Evolutionary conservation across 2,113 vertebrate genomes (phyloP).

Genomic region (Toxotes jaculatrix): DNA sequence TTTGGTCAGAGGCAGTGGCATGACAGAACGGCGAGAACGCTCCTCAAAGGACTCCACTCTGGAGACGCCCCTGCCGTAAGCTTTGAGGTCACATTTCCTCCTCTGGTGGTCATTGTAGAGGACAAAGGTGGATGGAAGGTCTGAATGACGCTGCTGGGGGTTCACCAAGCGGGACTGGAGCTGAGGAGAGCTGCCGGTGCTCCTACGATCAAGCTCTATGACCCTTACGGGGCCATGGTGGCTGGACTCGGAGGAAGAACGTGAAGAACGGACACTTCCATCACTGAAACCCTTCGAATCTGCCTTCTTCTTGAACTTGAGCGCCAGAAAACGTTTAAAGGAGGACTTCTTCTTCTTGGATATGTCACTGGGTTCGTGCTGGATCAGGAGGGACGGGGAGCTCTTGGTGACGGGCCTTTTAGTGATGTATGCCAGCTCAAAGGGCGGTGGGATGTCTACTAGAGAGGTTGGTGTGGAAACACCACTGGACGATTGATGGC

Average conservation of each 20-base stretch:
- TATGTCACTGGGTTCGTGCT: constrained; percentile 89
- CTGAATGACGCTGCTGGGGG: constrained; percentile 81
- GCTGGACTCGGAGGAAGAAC: constrained; percentile 95
- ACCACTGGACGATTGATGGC: constrained; percentile 86
- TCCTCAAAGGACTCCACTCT: constrained; percentile 98
- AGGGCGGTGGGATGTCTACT: constrained; percentile 96
- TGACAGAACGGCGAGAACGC: constrained; percentile 89
- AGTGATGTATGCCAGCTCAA: constrained; percentile 95
- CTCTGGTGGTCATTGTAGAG: constrained; percentile 89
- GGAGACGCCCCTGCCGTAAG: constrained; percentile 89
- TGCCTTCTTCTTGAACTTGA: constrained; percentile 93
- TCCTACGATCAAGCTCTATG: constrained; percentile 91
- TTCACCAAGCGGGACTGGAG: constrained; percentile 86
- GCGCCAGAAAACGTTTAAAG: constrained; percentile 93
- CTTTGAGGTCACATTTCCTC: constrained; percentile 87
- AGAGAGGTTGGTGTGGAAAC: constrained; percentile 90
- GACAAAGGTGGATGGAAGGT: constrained; percentile 87
- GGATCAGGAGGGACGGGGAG: constrained; percentile 92
- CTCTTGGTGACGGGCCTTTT: constrained; percentile 97
- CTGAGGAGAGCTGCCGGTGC: constrained; percentile 90
- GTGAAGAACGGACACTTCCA: constrained; percentile 90
- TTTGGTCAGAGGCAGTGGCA: constrained; percentile 94
- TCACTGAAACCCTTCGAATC: constrained; percentile 91
- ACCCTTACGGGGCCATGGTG: constrained; percentile 90
- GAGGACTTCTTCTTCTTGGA: constrained; percentile 96